A percentile compares a stretch with the other conserved stretches of the same genome.
Evolutionary conservation across 2,113 vertebrate species (phyloP).

Genomic region (Etheostoma cragini): DNA sequence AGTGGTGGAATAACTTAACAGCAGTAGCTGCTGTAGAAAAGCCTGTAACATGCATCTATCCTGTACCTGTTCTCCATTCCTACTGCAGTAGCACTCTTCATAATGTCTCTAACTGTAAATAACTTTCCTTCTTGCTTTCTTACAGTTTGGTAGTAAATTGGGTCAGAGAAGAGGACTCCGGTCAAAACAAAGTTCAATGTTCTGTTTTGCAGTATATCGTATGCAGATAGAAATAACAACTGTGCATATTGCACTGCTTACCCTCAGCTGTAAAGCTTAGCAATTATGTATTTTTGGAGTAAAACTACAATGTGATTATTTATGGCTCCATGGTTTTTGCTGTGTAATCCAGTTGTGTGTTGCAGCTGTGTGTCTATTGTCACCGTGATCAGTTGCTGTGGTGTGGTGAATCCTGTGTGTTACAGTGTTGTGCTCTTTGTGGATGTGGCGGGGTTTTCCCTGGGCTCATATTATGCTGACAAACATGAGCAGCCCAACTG

Average conservation of each 20-base stretch:
- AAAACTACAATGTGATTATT: constrained; percentile 25
- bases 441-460: constrained; percentile 80
- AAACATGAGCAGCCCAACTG: constrained; percentile 57
- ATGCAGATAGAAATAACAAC: neutral
- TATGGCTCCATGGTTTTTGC: constrained; percentile 13
- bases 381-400: constrained; percentile 25
- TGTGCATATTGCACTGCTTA: neutral
- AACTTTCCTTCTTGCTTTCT: neutral
- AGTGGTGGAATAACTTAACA: constrained; percentile 50
- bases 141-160: constrained; percentile 3
- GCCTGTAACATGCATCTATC: constrained; percentile 33
- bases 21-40: constrained; percentile 44
- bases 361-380: constrained; percentile 9
- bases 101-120: neutral
- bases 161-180: neutral
- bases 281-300: neutral
- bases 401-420: constrained; percentile 7
- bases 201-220: neutral
- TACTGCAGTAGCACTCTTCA: neutral
- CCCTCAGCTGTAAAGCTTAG: neutral
- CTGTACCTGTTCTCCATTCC: constrained; percentile 44
- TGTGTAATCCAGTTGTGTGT: constrained; percentile 22
- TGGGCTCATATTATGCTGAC: constrained; percentile 56
- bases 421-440: constrained; percentile 55
- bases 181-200: neutral